Percentiles rank a stretch among this genome's conserved stretches.
These are phyloP conservation scores for Sterna hirundo DNA, from an alignment of 2,113 vertebrate genomes.

Conservation along the genomic window DNA sequence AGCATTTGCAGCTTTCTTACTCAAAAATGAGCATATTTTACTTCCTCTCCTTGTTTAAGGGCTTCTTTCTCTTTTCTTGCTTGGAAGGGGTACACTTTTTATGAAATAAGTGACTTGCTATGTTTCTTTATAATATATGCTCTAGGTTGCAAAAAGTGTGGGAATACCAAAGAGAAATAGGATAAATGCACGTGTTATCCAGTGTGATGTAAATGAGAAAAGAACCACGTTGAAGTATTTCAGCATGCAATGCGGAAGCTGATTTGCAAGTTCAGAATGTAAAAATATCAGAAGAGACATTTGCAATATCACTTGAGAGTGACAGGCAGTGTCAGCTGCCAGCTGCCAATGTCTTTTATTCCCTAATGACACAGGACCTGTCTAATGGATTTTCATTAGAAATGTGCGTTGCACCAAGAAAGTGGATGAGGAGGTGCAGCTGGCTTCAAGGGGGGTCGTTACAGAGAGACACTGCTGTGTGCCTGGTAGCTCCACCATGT, in stretches of 20 bases:
- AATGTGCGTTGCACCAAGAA: neutral
- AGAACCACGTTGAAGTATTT: neutral
- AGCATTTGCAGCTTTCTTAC: neutral
- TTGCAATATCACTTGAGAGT: neutral
- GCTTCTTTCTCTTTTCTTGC: neutral
- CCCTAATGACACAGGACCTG: neutral
- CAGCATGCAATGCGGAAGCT: neutral
- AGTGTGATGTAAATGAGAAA: neutral
- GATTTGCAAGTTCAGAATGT: neutral
- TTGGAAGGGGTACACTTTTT: neutral
- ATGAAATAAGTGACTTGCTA: neutral
- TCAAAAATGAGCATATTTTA: neutral
- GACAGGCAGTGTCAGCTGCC: neutral
- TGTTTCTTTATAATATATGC: neutral
- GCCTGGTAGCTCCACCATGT: neutral
- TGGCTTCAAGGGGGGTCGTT: neutral
- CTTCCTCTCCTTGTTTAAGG: neutral
- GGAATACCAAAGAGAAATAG: neutral
- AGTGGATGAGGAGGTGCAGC: neutral
- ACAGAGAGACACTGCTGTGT: neutral
- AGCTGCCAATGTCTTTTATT: neutral
- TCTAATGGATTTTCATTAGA: neutral
- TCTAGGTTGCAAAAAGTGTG: neutral
- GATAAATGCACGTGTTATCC: neutral
- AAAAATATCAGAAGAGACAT: neutral